A percentile compares a stretch with the other conserved stretches of the same genome.
Conservation (phyloP, 2,797 vertebrate species). For the Eospalax fontanierii region DNA sequence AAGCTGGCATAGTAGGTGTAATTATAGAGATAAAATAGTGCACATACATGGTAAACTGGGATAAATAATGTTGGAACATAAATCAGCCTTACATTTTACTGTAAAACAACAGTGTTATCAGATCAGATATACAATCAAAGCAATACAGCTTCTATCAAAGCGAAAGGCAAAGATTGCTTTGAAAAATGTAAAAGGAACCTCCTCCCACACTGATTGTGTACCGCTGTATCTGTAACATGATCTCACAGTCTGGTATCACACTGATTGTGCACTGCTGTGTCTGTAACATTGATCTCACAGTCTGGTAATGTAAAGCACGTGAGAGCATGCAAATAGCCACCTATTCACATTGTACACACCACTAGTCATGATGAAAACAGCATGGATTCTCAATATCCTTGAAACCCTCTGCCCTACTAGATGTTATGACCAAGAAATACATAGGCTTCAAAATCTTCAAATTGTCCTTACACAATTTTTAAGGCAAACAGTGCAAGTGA, state of each 20-base stretch:
- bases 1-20: neutral
- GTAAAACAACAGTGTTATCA: slow-evolving; percentile 58
- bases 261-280: slow-evolving; percentile 55
- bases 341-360: neutral
- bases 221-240: slow-evolving; percentile 2
- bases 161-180: slow-evolving; percentile 68
- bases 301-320: neutral
- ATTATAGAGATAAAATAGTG: slow-evolving; percentile 67
- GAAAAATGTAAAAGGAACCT: slow-evolving; percentile 76
- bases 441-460: neutral
- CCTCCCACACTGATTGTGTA: slow-evolving; percentile 74
- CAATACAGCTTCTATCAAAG: neutral
- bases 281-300: slow-evolving; percentile 40
- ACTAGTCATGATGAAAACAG: neutral
- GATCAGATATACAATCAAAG: slow-evolving; percentile 34
- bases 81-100: slow-evolving; percentile 66
- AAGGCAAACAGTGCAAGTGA: neutral
- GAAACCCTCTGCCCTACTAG: neutral
- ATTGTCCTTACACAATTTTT: neutral
- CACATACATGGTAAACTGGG: slow-evolving; percentile 21
- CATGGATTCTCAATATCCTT: neutral
- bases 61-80: slow-evolving; percentile 70
- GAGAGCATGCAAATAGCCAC: neutral
- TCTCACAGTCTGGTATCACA: slow-evolving; percentile 54
- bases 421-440: neutral